Percentiles rank a stretch among this genome's conserved stretches.
Conservation (phyloP, 2,797 vertebrate genomes). For the Danio aesculapii region DNA sequence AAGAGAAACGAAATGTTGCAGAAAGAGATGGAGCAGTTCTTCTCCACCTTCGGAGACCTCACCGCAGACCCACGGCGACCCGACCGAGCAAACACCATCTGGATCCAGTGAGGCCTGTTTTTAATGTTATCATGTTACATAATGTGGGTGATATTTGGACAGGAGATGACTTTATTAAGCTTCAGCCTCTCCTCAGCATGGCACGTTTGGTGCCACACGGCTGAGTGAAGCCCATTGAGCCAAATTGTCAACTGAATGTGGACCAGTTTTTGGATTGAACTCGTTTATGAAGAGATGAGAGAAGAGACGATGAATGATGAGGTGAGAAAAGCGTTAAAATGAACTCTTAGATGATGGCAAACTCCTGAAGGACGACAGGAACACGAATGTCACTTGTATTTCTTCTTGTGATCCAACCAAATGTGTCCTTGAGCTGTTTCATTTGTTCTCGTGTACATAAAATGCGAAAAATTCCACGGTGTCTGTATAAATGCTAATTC, state of each 20-base stretch:
- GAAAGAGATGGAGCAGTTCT: conserved; percentile 99
- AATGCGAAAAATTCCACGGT: conserved; percentile 65
- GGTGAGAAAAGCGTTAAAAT: background rate
- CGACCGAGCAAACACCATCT: conserved; percentile 92
- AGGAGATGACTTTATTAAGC: background rate
- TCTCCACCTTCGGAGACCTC: conserved; percentile 96
- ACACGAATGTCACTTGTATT: conserved; percentile 58
- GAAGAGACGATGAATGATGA: background rate
- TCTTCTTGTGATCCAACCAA: conserved; percentile 78
- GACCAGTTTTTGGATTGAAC: conserved; percentile 38
- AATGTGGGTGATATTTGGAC: conserved; percentile 9
- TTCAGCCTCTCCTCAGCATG: conserved; percentile 9
- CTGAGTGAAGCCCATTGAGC: conserved; percentile 31
- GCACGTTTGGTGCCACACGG: background rate
- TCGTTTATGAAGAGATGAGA: background rate
- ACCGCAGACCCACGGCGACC: conserved; percentile 87
- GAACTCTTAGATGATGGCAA: conserved; percentile 62
- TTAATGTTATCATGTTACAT: background rate
- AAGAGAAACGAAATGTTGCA: conserved; percentile 97
- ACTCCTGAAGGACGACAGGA: conserved; percentile 64
- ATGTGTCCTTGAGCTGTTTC: conserved; percentile 75
- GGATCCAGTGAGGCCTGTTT: conserved; percentile 86
- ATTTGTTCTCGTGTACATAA: conserved; percentile 87
- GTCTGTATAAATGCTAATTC: conserved; percentile 78
- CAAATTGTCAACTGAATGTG: conserved; percentile 38